Evolutionary conservation across 1,140 invertebrate genomes (phyloP).

Genomic region (Drosophila rhopaloa): DNA sequence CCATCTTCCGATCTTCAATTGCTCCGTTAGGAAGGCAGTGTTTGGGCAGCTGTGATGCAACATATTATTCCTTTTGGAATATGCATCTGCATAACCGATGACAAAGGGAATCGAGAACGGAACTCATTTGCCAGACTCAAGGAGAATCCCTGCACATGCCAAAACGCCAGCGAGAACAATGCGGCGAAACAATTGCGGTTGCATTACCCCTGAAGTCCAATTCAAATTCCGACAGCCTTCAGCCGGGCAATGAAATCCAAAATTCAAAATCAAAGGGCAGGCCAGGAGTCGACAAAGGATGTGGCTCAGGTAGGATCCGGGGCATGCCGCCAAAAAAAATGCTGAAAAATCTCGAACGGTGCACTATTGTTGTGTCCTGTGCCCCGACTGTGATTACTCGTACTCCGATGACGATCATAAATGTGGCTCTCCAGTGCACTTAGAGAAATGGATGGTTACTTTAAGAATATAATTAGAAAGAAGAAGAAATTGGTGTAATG

Average conservation of each 20-base stretch:
- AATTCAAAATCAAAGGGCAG: constrained; percentile 65
- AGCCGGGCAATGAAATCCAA: constrained; percentile 58
- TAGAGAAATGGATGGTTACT: not conserved
- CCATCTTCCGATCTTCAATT: constrained; percentile 2
- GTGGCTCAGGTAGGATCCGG: constrained; percentile 55
- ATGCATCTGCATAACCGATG: constrained; percentile 56
- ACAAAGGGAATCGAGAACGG: constrained; percentile 19
- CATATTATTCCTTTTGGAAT: constrained; percentile 33
- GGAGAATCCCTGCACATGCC: constrained; percentile 71
- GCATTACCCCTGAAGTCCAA: constrained; percentile 60
- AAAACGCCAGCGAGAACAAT: constrained; percentile 64
- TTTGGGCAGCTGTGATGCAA: constrained; percentile 66
- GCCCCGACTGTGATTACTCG: constrained; percentile 67
- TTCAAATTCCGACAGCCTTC: constrained; percentile 50
- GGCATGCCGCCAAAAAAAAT: constrained; percentile 70
- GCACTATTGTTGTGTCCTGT: constrained; percentile 64
- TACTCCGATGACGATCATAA: constrained; percentile 48
- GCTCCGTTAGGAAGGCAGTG: constrained; percentile 15
- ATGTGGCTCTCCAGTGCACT: constrained; percentile 28
- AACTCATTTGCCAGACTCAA: constrained; percentile 60
- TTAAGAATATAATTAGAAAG: too few relatives aligned
- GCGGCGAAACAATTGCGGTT: constrained; percentile 73
- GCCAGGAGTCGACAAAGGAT: constrained; percentile 55
- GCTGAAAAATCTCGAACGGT: constrained; percentile 56
- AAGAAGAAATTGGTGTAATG: too few relatives aligned